Base-by-base conservation (phyloP, 1,140 invertebrate genomes). In the Antheraea mylitta region DNA sequence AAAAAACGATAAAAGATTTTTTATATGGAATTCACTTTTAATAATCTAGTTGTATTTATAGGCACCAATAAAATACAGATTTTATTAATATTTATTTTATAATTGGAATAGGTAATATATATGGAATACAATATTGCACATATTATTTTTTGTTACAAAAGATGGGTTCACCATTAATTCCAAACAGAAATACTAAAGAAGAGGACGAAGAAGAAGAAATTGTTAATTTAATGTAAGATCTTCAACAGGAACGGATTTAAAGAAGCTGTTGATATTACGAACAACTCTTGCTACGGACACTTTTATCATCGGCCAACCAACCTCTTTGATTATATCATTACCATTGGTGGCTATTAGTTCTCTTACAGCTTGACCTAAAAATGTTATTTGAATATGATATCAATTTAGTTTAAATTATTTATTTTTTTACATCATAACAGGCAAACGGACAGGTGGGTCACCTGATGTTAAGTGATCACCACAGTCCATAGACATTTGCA, bases 241-340 rank as follows among this genome's bases (percentile, higher is more conserved):
- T 16, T 53, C 30, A 60, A 36, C 59, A 0, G 81, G 78, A 0
- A 85, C 68, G 0, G 58, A 22, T 16, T 70, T 13, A 70, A 85
- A 82, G 59, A 82, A 79, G 8, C 60, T 59, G 7, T 73, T 67
- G 18, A 82, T 48, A n/a, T 70, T 67, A 4, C 67, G 63, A 22
- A 80, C 8, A 4, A 82, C 72, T 53, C 69, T 69, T 9, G 63
- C 42, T 0, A 71, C 30, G 7, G 76, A 19, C 5, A 67, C 67
- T 18, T 76, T 73, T 7, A 83, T 58, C 6, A 82, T 69, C 19
- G 74, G 70, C 0, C 69, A 64, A 3, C 82, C 82, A 7, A 81
- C 64, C 71, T 80, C 78, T 0, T 59, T 53, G 10, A 85, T 62
- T 9, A 85, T 74, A 16, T 82, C 82, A 45, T 85, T 82, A 9